Conservation (phyloP, 1,140 invertebrate species). For the Caenorhabditis latens region DNA sequence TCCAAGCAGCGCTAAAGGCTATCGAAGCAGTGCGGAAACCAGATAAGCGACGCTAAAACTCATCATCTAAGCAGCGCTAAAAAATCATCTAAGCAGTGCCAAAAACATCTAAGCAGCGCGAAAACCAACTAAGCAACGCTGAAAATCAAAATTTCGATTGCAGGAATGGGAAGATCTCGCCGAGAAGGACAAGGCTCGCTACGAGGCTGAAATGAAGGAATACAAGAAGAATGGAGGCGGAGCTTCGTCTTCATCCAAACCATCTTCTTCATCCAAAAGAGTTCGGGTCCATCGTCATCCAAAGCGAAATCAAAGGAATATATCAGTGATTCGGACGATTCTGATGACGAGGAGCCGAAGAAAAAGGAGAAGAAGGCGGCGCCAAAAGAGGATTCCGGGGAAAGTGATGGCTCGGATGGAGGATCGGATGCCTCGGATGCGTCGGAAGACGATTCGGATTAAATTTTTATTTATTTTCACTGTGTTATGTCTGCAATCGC, state of each 20-base stretch:
- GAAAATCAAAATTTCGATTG: background rate
- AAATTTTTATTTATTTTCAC: background rate
- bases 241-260: background rate
- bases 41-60: too few species aligned
- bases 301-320: slow-evolving; percentile 90
- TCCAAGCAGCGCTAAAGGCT: too few species aligned
- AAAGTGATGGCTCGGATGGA: background rate
- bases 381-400: slow-evolving; percentile 36
- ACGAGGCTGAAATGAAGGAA: slow-evolving; percentile 75
- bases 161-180: slow-evolving; percentile 67
- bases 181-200: slow-evolving; percentile 79
- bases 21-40: too few species aligned
- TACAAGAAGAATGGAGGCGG: slow-evolving; percentile 63
- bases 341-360: slow-evolving; percentile 60
- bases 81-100: too few species aligned
- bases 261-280: slow-evolving; percentile 29
- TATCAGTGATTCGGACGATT: slow-evolving; percentile 79
- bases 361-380: slow-evolving; percentile 63
- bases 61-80: too few species aligned
- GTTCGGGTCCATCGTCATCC: slow-evolving; percentile 46
- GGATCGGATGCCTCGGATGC: background rate
- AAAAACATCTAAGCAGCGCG: too few species aligned
- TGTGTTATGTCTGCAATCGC: background rate
- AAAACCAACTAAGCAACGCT: too few species aligned
- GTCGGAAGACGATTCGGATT: slow-evolving; percentile 30